Conservation (phyloP, 2,888 invertebrate genomes). For the Ctenicera cuprea region DNA sequence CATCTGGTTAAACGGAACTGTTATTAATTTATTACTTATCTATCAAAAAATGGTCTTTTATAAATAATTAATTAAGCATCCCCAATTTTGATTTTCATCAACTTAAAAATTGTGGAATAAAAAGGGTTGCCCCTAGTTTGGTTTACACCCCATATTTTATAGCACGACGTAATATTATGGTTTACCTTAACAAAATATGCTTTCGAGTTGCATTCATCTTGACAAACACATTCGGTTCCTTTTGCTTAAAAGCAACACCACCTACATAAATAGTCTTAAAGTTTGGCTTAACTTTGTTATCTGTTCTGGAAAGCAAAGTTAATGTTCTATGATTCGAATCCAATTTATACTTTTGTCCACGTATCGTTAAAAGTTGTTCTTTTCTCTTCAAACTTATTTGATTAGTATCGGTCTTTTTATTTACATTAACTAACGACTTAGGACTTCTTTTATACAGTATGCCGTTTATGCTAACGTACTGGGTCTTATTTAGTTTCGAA, state of each 20-base stretch:
- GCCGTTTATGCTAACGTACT: conserved; percentile 31
- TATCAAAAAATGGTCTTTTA: too few relatives aligned
- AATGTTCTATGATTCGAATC: conserved; percentile 51
- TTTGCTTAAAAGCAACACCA: conserved; percentile 33
- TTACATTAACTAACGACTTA: conserved; percentile 9
- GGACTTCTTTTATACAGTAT: conserved; percentile 27
- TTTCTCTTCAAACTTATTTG: conserved; percentile 29
- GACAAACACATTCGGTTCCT: conserved; percentile 42
- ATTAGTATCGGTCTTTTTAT: neutral
- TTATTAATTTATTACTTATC: too few relatives aligned
- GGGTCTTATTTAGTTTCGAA: conserved; percentile 12
- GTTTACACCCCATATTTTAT: too few relatives aligned
- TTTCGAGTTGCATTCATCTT: conserved; percentile 34
- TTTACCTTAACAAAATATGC: conserved; percentile 30
- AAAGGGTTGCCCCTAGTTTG: too few relatives aligned
- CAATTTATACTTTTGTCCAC: conserved; percentile 54
- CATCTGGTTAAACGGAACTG: too few relatives aligned
- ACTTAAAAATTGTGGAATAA: too few relatives aligned
- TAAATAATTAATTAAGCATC: too few relatives aligned
- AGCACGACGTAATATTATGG: too few relatives aligned
- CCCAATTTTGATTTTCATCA: too few relatives aligned
- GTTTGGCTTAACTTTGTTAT: conserved; percentile 23
- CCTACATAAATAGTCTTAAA: conserved; percentile 38
- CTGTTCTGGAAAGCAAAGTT: conserved; percentile 38
- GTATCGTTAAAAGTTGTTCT: conserved; percentile 48